Conservation (phyloP, 1,140 invertebrate species). For the Theocolax elegans region DNA sequence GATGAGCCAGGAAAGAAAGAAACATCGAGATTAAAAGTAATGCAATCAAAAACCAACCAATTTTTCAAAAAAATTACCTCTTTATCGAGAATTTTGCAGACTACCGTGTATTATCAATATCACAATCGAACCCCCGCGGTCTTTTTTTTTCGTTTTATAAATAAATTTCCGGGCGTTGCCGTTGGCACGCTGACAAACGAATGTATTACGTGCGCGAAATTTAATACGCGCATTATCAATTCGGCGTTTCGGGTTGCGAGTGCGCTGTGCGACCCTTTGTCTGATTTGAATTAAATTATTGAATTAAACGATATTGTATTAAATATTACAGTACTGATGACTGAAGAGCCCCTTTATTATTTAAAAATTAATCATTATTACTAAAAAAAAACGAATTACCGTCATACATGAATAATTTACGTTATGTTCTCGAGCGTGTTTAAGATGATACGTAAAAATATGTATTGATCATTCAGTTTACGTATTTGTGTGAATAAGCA, state of each 20-base stretch:
- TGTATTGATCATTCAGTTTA: not conserved
- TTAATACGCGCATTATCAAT: slow-evolving; percentile 37
- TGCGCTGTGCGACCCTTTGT: slow-evolving; percentile 21
- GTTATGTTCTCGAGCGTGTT: not conserved
- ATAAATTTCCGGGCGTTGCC: not conserved
- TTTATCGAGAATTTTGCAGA: no score
- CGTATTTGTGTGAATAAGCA: no score
- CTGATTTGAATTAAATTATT: slow-evolving; percentile 2
- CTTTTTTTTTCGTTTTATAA: not conserved
- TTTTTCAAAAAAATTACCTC: no score
- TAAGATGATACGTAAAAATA: not conserved
- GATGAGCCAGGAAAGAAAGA: no score
- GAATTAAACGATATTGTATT: slow-evolving; percentile 27
- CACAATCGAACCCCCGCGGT: not conserved
- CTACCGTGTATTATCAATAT: not conserved
- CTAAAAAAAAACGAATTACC: not conserved
- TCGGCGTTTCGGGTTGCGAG: slow-evolving; percentile 27
- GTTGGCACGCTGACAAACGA: slow-evolving; percentile 12
- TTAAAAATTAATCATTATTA: slow-evolving; percentile 13
- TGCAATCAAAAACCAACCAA: no score
- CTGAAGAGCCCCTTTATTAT: slow-evolving; percentile 26
- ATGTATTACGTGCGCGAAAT: slow-evolving; percentile 24
- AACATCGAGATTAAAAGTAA: no score
- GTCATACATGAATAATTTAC: not conserved
- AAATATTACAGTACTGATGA: slow-evolving; percentile 10